These are phyloP conservation scores for Orchesella flavescens DNA, from an alignment of 2,888 invertebrate genomes.

Conservation along the genomic window DNA sequence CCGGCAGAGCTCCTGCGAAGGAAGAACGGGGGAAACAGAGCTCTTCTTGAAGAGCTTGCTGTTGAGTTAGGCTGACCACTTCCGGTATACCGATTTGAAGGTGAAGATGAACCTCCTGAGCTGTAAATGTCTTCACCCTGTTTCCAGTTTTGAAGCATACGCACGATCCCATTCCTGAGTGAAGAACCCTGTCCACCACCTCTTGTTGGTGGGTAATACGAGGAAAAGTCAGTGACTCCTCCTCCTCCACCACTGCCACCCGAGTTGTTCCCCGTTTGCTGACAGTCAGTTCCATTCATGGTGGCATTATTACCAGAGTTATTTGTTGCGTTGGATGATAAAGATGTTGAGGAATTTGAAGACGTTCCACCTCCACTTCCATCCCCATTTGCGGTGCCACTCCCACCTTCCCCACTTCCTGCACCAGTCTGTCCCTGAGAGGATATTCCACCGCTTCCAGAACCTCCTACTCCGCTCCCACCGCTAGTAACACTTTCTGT, in stretches of 20 bases:
- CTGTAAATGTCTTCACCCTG: conserved; percentile 75
- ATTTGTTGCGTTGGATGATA: not conserved
- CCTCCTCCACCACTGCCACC: not conserved
- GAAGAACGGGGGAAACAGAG: conserved; percentile 71
- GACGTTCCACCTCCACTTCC: conserved; percentile 13
- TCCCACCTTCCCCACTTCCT: not conserved
- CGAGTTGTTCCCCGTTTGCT: not conserved
- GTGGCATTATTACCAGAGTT: not conserved
- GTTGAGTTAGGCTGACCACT: conserved; percentile 31
- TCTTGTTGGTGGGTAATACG: not conserved
- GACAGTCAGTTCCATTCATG: not conserved
- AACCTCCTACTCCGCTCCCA: not conserved
- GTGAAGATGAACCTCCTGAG: conserved; percentile 75
- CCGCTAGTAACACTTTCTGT: not conserved
- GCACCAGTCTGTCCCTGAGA: not conserved
- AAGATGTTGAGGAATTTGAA: not conserved
- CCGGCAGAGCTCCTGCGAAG: conserved; percentile 70
- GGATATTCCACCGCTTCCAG: not conserved
- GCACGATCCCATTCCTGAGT: conserved; percentile 84
- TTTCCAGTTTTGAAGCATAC: conserved; percentile 89
- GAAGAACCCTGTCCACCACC: conserved; percentile 73
- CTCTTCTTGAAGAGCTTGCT: conserved; percentile 42
- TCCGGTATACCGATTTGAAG: conserved; percentile 72
- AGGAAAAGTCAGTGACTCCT: not conserved
- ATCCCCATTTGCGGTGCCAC: conserved; percentile 3